Conservation (phyloP, 2,888 invertebrate genomes). For the Hecatera dysodea region DNA sequence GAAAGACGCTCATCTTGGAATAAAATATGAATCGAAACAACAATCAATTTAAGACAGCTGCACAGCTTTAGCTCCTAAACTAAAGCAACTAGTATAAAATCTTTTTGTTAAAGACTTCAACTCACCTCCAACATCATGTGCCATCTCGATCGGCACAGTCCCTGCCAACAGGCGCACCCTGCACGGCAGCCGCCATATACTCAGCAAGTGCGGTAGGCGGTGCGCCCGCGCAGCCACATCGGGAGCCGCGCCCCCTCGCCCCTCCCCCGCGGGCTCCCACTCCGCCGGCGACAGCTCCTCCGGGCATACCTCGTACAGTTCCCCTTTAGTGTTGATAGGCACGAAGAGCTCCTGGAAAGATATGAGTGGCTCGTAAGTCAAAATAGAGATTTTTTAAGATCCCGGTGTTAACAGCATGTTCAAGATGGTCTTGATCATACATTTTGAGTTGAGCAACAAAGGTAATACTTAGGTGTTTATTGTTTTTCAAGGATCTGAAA, state of each 20-base stretch:
- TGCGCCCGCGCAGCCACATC: constrained; percentile 90
- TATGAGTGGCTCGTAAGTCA: constrained; percentile 55
- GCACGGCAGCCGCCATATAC: constrained; percentile 91
- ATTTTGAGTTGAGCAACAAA: no score
- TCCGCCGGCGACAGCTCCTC: constrained; percentile 89
- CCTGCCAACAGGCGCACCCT: constrained; percentile 91
- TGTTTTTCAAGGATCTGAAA: no score
- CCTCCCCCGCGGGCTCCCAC: constrained; percentile 88
- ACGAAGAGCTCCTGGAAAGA: constrained; percentile 92
- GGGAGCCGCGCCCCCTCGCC: constrained; percentile 81
- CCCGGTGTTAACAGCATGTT: no score
- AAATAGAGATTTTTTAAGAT: background rate
- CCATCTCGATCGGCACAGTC: constrained; percentile 91
- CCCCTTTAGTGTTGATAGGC: constrained; percentile 94
- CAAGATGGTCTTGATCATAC: no score
- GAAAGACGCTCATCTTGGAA: background rate
- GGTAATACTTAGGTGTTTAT: no score
- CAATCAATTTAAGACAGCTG: no score
- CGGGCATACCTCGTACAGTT: constrained; percentile 92
- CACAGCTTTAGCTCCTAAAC: background rate
- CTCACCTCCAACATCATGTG: constrained; percentile 92
- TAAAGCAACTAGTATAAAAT: background rate
- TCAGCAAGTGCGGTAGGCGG: constrained; percentile 89
- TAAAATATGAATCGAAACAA: background rate
- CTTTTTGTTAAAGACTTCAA: background rate